Evolutionary conservation across 2,888 invertebrate species (phyloP), one percentile per base, ranked within the genome.

Genomic region (Megaustenia siamemsis): DNA sequence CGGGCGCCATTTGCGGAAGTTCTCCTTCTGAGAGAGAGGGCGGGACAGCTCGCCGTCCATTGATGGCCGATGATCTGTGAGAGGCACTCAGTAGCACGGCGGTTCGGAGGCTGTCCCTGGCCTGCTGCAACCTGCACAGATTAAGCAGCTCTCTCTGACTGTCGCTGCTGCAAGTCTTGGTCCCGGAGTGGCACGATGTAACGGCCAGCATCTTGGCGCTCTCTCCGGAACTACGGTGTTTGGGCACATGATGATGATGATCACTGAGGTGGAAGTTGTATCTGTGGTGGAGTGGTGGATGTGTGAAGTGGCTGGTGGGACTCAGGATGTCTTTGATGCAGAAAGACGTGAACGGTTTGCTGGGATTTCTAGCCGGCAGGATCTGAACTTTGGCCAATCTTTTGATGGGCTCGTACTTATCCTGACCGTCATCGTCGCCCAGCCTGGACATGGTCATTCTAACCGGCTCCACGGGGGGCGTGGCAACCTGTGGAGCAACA

Each of bases 331-430:
- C 92, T 78, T 89, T 90, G 82, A 92, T 92, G 82, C 90, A 87
- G 85, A 92, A 92, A 18, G 91, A 91, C 8, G 92, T 92, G 81
- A 91, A 90, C 4, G 92, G 92, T 87, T 91, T 92, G 87, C 90
- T 90, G 32, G 91, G 91, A 81, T 90, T 91, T 18, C 82, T 84
- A 3, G 91, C 91, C 10, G 92, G 92, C 63, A 90, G 90, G 8
- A 91, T 87, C 63, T 90, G 89, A 2, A 90, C 90, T 91, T 91
- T 91, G 8, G 92, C 90, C 60, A 92, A 88, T 79, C 89, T 89
- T 40, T 89, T 89, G 38, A 92, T 89, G 24, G 92, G 90, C 80
- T 90, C 92, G 87, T 91, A 91, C 84, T 89, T 88, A 85, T 90
- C 90, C 68, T 88, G 82, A 40, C 78, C 78, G 15, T 45, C 60